A percentile compares a stretch with the other conserved stretches of the same genome.
Evolutionary conservation across 2,113 vertebrate species (phyloP).

Genomic region (Vulpes vulpes): DNA sequence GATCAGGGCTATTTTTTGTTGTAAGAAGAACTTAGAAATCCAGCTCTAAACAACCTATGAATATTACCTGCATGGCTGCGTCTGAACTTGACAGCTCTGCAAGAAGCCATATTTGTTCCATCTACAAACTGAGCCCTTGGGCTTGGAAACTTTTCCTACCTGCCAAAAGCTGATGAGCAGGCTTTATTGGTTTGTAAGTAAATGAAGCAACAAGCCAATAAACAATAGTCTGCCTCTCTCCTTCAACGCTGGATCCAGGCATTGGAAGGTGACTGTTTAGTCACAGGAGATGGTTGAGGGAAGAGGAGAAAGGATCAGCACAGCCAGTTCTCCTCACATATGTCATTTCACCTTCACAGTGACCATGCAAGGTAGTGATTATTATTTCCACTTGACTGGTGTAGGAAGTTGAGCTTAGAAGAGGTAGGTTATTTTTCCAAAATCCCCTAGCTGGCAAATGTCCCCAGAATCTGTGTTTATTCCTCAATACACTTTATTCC

Average conservation of each 20-base stretch:
- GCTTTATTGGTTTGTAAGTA: slow-evolving; percentile 55
- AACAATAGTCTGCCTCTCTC: neutral
- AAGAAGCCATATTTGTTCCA: slow-evolving; percentile 55
- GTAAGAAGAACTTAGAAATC: slow-evolving; percentile 46
- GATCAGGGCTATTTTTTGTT: neutral
- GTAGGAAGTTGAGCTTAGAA: neutral
- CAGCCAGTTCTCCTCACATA: neutral
- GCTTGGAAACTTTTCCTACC: slow-evolving; percentile 49
- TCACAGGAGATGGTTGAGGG: neutral
- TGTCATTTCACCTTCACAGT: neutral
- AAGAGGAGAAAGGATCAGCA: neutral
- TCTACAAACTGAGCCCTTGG: slow-evolving; percentile 19
- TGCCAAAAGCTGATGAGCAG: slow-evolving; percentile 39
- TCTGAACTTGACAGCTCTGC: slow-evolving; percentile 35
- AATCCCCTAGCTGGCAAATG: neutral
- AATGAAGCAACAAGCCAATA: slow-evolving; percentile 41
- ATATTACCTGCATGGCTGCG: neutral
- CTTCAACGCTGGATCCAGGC: neutral
- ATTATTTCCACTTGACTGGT: neutral
- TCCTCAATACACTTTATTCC: slow-evolving; percentile 18
- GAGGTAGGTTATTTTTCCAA: neutral
- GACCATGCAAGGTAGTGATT: neutral
- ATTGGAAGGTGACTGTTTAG: neutral
- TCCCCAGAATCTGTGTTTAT: neutral
- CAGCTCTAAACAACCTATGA: slow-evolving; percentile 37